Base-by-base conservation (phyloP, 2,888 invertebrate species). In the Ornithoptera priamus region DNA sequence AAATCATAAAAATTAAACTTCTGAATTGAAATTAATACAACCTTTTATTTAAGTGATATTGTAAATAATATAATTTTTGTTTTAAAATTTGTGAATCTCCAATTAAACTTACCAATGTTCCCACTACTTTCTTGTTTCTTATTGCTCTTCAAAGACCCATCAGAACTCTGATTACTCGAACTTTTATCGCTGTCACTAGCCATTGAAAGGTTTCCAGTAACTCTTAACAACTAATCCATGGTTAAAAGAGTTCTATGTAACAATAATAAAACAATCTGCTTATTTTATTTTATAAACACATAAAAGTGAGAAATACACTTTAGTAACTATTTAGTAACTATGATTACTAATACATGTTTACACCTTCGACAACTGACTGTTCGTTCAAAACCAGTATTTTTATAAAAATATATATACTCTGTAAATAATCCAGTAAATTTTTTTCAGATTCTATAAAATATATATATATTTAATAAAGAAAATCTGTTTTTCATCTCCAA, bases 171-270 rank as follows among this genome's bases (percentile, higher is more conserved):
- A 88, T 86, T 88, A 86, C 83, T 86, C 76, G 85, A 90, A 91
- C 85, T 87, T 89, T 90, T 91, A 79, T 90, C 90, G 87, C 85
- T 90, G 88, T 92, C 92, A 92, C 90, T 92, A 86, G 92, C 92
- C 92, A 92, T 92, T 88, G 90, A 89, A 90, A 86, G 79, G 80
- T 83, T 75, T 78, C 73, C 63, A 57, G 67, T 65, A 74, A 67
- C 62, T 72, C 60, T 50, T 67, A 72, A 70, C 62, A 63, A 71
- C 68, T 62, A 65, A 71, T 56, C 56, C 67, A 62, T 69, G 57
- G 42, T 64, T 63, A 62, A 61, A 69, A 39, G 62, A 61, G 50
- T 20, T 30, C 68, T 68, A 69, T 68, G 63, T 62, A 61, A 60
- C 36, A 75, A 69, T 72, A 65, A 67, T 72, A 69, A 67, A 67